phyloP scores from a whole-genome alignment of 2,797 vertebrate species.

The Eulemur mongoz region DNA sequence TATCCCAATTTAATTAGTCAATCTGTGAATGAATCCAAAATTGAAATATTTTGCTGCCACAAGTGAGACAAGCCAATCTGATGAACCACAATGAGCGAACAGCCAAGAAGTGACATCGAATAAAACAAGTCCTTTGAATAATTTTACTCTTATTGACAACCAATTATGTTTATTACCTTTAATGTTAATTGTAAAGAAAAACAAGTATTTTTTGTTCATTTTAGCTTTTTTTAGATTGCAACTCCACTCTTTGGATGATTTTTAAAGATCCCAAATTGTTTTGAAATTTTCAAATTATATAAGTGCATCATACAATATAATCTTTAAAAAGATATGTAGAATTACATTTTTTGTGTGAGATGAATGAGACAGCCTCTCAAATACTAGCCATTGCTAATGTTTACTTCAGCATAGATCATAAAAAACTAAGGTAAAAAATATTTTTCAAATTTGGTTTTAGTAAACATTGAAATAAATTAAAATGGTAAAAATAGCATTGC shows the following conservation, averaged over 20 bases:
- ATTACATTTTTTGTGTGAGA: slow-evolving; percentile 78
- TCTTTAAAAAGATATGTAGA: slow-evolving; percentile 73
- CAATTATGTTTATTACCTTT: slow-evolving; percentile 1
- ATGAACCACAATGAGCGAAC: not conserved
- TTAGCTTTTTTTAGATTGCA: not conserved
- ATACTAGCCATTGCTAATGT: slow-evolving; percentile 82
- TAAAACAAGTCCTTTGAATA: slow-evolving; percentile 8
- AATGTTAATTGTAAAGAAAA: not conserved
- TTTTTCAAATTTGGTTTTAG: slow-evolving; percentile 79
- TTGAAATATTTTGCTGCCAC: not conserved
- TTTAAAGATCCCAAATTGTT: not conserved
- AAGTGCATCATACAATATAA: not conserved
- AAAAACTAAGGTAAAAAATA: slow-evolving; percentile 78
- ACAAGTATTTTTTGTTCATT: not conserved
- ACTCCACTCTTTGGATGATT: not conserved
- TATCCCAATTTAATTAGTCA: not conserved
- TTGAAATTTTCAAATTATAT: not conserved
- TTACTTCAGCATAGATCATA: slow-evolving; percentile 83
- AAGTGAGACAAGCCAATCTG: slow-evolving; percentile 4
- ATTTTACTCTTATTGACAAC: not conserved
- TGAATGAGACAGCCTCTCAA: slow-evolving; percentile 77
- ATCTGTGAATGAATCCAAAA: slow-evolving; percentile 6
- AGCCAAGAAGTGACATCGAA: slow-evolving; percentile 4
- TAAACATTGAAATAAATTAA: slow-evolving; percentile 69
- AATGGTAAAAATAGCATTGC: not conserved